Base-by-base conservation (phyloP, 2,888 invertebrate species). In the Encarsia formosa region DNA sequence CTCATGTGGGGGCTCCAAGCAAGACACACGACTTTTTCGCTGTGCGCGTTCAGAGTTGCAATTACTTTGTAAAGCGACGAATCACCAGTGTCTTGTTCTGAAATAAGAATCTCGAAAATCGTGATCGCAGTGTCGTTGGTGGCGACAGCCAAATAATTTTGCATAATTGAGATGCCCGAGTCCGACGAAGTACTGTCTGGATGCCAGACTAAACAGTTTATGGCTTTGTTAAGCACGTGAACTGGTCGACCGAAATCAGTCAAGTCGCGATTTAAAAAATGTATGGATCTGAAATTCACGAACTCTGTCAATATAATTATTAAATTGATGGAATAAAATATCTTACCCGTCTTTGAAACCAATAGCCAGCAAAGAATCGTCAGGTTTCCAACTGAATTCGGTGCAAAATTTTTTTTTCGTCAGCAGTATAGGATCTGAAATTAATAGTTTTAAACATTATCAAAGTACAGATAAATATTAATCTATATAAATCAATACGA, bases 151-250 rank as follows among this genome's bases (percentile, higher is more conserved):
- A 91, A 73, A 71, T 85, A 83, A 69, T 84, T 77, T 51, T 77
- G 75, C 63, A 79, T 78, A 0, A 76, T 74, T 0, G 86, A 86
- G 40, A 77, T 71, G 22, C 75, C 76, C 13, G 73, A 69, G 34
- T 82, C 81, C 20, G 74, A 75, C 0, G 79, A 78, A 0, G 83
- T 84, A 57, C 81, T 81, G 43, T 78, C 75, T 0, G 89, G 88
- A 73, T 91, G 89, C 88, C 89, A 91, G 5, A 75, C 77, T 2
- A 87, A 67, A 48, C 78, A 77, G 64, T 85, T 82, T 22, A 90
- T 78, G 49, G 80, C 70, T 75, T 86, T 86, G 43, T 82, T 81
- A 65, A 75, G 77, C 4, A 77, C 67, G 51, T 77, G 77, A 4
- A 82, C 69, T 4, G 75, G 74, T 54, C 53, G 52, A 4, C 64